Conservation (phyloP, 2,113 vertebrate genomes). For the Mixornis gularis region DNA sequence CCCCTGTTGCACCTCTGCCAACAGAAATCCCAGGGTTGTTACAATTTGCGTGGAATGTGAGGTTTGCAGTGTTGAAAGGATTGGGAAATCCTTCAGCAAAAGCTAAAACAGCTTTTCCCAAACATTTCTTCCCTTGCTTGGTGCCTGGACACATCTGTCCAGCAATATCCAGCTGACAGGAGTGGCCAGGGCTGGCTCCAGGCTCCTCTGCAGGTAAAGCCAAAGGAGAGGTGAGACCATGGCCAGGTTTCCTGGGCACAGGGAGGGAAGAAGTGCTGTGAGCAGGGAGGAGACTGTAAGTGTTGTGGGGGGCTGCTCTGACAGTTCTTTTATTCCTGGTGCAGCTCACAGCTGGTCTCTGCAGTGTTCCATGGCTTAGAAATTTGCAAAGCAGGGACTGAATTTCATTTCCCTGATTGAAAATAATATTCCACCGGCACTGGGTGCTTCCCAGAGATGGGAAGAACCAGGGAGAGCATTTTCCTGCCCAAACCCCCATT, state of each 20-base stretch:
- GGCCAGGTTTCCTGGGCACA: neutral
- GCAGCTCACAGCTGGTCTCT: neutral
- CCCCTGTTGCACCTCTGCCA: neutral
- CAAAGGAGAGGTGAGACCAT: neutral
- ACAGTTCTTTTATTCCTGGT: neutral
- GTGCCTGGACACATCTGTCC: neutral
- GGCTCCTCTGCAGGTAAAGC: neutral
- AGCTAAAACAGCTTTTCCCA: neutral
- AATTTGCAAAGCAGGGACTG: neutral
- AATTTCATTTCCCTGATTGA: neutral
- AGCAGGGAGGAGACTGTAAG: neutral
- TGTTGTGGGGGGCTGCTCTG: accelerated
- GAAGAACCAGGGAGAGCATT: neutral
- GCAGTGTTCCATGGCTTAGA: neutral
- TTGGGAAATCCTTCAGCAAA: neutral
- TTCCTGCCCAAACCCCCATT: neutral
- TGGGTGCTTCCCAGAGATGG: neutral
- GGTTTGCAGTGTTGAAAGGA: neutral
- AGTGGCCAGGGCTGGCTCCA: neutral
- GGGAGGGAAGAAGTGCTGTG: neutral
- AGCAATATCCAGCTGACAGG: neutral
- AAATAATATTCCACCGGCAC: neutral
- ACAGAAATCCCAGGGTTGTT: neutral
- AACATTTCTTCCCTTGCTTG: neutral
- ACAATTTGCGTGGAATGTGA: neutral